Percentiles rank a stretch among this genome's conserved stretches.
These are phyloP conservation scores for Euglossa dilemma DNA, from an alignment of 1,140 invertebrate species.

Conservation along the genomic window DNA sequence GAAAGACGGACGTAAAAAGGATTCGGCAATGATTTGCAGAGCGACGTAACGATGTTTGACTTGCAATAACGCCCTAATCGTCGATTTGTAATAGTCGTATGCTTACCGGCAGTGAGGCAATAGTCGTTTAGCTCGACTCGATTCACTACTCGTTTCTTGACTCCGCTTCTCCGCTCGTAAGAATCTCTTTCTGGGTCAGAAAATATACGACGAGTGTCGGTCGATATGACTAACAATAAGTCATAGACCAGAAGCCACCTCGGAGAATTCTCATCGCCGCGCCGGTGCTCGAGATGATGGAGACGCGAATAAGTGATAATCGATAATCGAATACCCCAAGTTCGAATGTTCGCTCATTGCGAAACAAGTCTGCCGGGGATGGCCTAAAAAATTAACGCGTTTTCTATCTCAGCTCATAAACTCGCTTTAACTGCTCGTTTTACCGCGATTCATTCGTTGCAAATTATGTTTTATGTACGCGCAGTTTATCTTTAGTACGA, in stretches of 20 bases:
- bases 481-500: slow-evolving; percentile 15
- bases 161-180: slow-evolving; percentile 17
- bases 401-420: neutral
- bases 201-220: slow-evolving; percentile 59
- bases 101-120: slow-evolving; percentile 25
- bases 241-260: slow-evolving; percentile 41
- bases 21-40: neutral
- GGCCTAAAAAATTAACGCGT: neutral
- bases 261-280: slow-evolving; percentile 3
- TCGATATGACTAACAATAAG: slow-evolving; percentile 61
- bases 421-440: neutral
- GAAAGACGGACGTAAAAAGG: neutral
- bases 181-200: slow-evolving; percentile 68
- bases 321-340: slow-evolving; percentile 26
- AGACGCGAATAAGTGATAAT: slow-evolving; percentile 44
- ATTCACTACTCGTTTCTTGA: slow-evolving; percentile 30
- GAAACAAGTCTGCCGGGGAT: neutral
- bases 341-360: neutral
- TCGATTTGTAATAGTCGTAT: slow-evolving; percentile 64
- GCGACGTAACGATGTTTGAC: slow-evolving; percentile 52
- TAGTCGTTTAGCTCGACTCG: slow-evolving; percentile 44
- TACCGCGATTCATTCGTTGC: neutral
- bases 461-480: slow-evolving; percentile 19
- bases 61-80: slow-evolving; percentile 67
- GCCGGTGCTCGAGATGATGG: slow-evolving; percentile 23